A percentile compares a stretch with the other conserved stretches of the same genome.
Evolutionary conservation across 2,113 vertebrate species (phyloP).

Genomic region (Dasyornis broadbenti): DNA sequence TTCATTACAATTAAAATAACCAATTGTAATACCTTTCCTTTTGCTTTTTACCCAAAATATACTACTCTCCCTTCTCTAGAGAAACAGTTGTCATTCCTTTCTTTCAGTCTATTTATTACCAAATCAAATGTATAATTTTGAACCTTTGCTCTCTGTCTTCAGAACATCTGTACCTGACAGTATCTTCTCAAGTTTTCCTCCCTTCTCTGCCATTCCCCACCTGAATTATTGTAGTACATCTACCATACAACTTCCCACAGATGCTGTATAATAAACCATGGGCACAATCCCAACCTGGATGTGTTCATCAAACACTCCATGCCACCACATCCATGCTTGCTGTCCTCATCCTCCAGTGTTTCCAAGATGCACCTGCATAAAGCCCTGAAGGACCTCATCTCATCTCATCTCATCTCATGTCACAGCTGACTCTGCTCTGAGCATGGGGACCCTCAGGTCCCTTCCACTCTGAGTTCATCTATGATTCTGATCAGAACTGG

Average conservation of each 20-base stretch:
- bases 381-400: neutral
- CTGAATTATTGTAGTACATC: neutral
- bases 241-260: neutral
- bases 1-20: neutral
- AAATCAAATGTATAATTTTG: neutral
- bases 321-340: accelerated
- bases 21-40: neutral
- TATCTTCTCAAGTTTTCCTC: neutral
- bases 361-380: neutral
- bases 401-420: neutral
- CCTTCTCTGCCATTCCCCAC: neutral
- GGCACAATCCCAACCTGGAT: neutral
- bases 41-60: neutral
- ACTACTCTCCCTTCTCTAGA: neutral
- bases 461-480: neutral
- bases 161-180: neutral
- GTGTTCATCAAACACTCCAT: neutral
- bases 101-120: neutral
- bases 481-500: neutral
- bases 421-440: neutral
- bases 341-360: neutral
- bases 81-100: neutral
- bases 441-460: neutral
- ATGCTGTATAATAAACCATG: neutral
- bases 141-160: neutral